phyloP scores from a whole-genome alignment of 2,113 vertebrate genomes.

The Myodes glareolus region DNA sequence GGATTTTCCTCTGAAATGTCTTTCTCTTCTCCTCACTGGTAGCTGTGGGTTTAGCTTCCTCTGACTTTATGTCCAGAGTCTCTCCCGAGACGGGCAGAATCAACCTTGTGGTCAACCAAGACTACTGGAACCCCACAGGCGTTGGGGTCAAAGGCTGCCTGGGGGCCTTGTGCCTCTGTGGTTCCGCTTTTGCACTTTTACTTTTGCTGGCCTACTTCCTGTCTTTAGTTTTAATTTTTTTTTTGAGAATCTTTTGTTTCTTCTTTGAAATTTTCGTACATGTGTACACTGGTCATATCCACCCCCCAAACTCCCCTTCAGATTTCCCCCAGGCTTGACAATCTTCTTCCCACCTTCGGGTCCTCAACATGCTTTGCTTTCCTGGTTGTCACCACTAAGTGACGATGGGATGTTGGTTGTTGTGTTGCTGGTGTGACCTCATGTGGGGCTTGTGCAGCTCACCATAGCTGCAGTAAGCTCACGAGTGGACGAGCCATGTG shows the following conservation, averaged over 20 bases:
- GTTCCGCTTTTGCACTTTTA: background rate
- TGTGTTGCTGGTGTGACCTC: background rate
- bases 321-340: background rate
- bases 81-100: accelerated
- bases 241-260: background rate
- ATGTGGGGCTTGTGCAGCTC: background rate
- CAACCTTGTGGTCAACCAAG: background rate
- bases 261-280: background rate
- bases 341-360: background rate
- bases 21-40: background rate
- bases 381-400: background rate
- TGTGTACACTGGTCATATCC: background rate
- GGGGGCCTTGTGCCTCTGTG: background rate
- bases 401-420: background rate
- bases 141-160: background rate
- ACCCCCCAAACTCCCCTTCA: background rate
- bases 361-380: background rate
- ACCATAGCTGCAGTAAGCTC: background rate
- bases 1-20: background rate
- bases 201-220: background rate
- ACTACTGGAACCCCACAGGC: too few species aligned
- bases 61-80: background rate
- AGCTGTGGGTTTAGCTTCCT: background rate
- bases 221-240: background rate
- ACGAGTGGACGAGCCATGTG: background rate